phyloP scores from a whole-genome alignment of 2,113 vertebrate species.

The Notechis scutatus region DNA sequence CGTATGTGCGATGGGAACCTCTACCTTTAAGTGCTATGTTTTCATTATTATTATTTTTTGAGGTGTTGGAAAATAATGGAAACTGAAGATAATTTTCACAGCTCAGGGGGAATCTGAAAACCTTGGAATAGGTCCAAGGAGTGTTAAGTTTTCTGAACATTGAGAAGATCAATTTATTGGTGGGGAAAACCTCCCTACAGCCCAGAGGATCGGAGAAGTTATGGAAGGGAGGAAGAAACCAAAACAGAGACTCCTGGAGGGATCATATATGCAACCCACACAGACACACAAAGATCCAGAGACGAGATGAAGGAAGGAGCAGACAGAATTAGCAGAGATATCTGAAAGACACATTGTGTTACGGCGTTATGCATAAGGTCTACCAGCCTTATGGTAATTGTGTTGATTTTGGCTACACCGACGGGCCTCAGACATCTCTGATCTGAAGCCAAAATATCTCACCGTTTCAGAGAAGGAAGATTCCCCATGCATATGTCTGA shows the following conservation, averaged over 20 bases:
- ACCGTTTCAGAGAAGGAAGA: constrained; percentile 46
- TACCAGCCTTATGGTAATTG: not conserved
- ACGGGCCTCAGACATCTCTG: not conserved
- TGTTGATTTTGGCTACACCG: not conserved
- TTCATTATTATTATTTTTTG: not conserved
- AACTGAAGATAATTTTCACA: not conserved
- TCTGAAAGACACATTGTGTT: not conserved
- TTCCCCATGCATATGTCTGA: constrained; percentile 47
- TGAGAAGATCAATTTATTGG: not conserved
- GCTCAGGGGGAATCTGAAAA: not conserved
- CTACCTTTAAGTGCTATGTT: rapidly evolving
- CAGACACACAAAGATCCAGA: not conserved
- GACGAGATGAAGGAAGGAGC: not conserved
- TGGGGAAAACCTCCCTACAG: not conserved
- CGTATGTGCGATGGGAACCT: too few relatives aligned
- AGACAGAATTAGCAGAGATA: not conserved
- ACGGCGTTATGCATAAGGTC: not conserved
- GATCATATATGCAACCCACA: not conserved
- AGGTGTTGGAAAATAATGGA: not conserved
- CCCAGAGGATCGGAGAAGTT: not conserved
- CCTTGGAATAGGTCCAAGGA: not conserved
- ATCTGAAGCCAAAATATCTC: constrained; percentile 51
- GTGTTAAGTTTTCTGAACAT: not conserved
- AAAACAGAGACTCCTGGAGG: not conserved
- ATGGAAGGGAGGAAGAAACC: not conserved